These are phyloP conservation scores for Drosophila novamexicana DNA, from an alignment of 1,140 invertebrate genomes.

Conservation along the genomic window DNA sequence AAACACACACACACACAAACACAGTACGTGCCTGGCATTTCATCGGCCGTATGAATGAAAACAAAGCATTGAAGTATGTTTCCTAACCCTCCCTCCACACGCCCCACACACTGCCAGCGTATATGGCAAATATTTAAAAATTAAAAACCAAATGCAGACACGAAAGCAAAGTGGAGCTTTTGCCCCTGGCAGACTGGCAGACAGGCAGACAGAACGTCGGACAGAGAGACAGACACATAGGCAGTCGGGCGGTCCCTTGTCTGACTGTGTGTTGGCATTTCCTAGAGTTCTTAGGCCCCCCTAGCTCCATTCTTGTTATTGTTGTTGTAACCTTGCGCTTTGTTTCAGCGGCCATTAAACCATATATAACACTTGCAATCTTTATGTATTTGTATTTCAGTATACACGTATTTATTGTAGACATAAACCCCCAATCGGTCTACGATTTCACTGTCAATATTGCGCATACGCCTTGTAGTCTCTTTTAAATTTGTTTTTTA, in stretches of 20 bases:
- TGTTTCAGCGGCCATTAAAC: conserved; percentile 77
- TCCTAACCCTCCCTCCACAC: background rate
- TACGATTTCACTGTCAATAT: conserved; percentile 82
- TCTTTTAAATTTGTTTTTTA: conserved; percentile 45
- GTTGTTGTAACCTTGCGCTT: conserved; percentile 69
- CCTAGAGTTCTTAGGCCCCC: conserved; percentile 59
- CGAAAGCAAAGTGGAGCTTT: conserved; percentile 43
- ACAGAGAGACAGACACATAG: background rate
- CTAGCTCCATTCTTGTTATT: conserved; percentile 18
- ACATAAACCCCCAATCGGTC: conserved; percentile 31
- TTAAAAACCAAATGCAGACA: conserved; percentile 65
- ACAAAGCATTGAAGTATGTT: conserved; percentile 56
- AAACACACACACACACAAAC: background rate
- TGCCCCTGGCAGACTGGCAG: conserved; percentile 35
- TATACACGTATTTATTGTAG: conserved; percentile 31
- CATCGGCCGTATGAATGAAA: conserved; percentile 49
- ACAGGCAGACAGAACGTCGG: background rate
- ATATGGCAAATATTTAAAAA: conserved; percentile 59
- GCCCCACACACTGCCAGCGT: background rate
- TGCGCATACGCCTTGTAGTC: conserved; percentile 65
- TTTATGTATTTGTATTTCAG: conserved; percentile 11
- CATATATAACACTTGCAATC: conserved; percentile 24
- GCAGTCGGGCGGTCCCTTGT: conserved; percentile 10
- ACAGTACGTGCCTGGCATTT: conserved; percentile 56
- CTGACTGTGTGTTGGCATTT: conserved; percentile 51